phyloP scores from a whole-genome alignment of 2,113 vertebrate species.

The Catagonus wagneri region DNA sequence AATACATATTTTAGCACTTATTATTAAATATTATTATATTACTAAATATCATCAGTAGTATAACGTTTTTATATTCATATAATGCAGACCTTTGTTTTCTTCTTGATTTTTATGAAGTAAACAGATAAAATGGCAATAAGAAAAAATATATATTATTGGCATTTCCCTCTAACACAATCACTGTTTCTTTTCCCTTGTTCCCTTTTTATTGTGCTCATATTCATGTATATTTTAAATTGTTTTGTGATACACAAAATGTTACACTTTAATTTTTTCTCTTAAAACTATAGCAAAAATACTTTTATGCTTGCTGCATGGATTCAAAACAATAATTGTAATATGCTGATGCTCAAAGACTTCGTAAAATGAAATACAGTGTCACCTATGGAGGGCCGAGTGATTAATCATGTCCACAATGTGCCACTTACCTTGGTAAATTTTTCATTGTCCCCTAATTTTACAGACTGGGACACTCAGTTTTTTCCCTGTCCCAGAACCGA shows the following conservation, averaged over 20 bases:
- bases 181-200: background rate
- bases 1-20: background rate
- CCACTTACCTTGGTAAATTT: background rate
- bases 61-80: background rate
- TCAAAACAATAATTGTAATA: background rate
- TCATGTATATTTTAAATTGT: background rate
- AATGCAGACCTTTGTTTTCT: background rate
- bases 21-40: slow-evolving; percentile 16
- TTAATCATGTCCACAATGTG: background rate
- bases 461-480: background rate
- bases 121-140: slow-evolving; percentile 10
- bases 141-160: background rate
- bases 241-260: slow-evolving; percentile 5
- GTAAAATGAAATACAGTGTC: background rate
- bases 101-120: background rate
- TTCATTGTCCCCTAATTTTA: background rate
- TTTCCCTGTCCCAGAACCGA: background rate
- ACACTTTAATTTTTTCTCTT: background rate
- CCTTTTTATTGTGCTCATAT: background rate
- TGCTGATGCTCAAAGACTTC: background rate
- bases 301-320: background rate
- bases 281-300: slow-evolving; percentile 12
- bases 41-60: slow-evolving; percentile 4
- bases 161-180: background rate
- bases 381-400: background rate